Base-by-base conservation (phyloP, 2,888 invertebrate species). In the Seira sanloemensis region DNA sequence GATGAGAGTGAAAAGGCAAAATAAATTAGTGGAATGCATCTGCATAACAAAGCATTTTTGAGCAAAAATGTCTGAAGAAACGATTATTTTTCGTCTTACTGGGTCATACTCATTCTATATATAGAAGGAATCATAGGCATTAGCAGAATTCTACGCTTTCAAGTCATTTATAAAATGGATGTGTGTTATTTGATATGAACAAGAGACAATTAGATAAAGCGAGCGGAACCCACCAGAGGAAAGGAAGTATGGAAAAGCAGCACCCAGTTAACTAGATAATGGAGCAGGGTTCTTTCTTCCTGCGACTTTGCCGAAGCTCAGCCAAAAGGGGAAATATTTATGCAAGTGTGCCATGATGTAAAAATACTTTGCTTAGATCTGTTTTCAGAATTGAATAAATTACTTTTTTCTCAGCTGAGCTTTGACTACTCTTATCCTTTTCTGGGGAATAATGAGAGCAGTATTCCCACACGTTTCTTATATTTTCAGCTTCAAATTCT, bases 21-120 rank as follows among this genome's bases (percentile, higher is more conserved):
- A 58, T 69, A 37, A 81, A 71, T 75, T 74, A 81, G 54, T 65
- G 81, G 75, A 74, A 74, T 80, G 80, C 74, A 80, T 80, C 80
- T 80, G 80, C 80, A 80, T 80, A 27, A 80, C 80, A 80, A 80
- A 80, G 73, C 26, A 23, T 46, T 46, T 75, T 75, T 67, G 62
- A 46, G 50, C 23, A 50, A 18, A 12, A 50, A 50, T 50, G 50
- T 18, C 50, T 50, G 50, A 50, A 50, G 50, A 75, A 24, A 37
- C 4, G n/a, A 23, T 67, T 66, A 23, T 68, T 18, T 25, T 25
- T 68, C 68, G n/a, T 68, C 68, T 50, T 58, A 58, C 67, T 77
- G 50, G 25, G 46, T 68, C 25, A 68, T 50, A 50, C 67, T 37
- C 25, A 4, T 18, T 50, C 24, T 25, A n/a, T 26, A 54, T 68